Conservation (phyloP, 2,888 invertebrate genomes). For the Sesia apiformis region DNA sequence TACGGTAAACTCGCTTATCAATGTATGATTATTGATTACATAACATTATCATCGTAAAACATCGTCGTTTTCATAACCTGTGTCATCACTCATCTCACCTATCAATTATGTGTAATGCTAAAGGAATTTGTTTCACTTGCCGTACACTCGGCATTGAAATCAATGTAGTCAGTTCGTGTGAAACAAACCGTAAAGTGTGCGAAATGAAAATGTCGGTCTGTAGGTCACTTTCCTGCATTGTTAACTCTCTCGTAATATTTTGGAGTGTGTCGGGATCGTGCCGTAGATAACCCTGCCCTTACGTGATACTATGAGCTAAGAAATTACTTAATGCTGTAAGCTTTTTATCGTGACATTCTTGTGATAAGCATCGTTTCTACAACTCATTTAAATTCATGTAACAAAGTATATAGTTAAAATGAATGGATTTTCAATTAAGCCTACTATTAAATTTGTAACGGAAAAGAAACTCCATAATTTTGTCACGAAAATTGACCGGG, state of each 20-base stretch:
- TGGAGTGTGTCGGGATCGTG: conserved; percentile 21
- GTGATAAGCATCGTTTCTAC: neutral
- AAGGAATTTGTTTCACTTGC: conserved; percentile 44
- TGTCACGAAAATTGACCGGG: neutral
- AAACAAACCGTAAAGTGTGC: conserved; percentile 47
- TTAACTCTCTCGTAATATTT: neutral
- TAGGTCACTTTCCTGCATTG: conserved; percentile 9
- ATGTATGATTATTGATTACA: too few relatives aligned
- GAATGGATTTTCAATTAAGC: neutral
- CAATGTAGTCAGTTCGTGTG: conserved; percentile 33
- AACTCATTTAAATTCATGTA: neutral
- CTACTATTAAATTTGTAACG: neutral
- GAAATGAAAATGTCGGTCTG: conserved; percentile 41
- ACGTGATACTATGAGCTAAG: conserved; percentile 20
- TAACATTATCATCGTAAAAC: conserved; percentile 19
- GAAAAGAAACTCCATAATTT: neutral
- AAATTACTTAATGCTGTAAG: conserved; percentile 10
- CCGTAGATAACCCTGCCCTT: conserved; percentile 19
- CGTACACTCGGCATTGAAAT: conserved; percentile 47
- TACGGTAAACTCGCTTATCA: too few relatives aligned
- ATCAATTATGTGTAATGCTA: conserved; percentile 42
- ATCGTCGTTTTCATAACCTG: conserved; percentile 45
- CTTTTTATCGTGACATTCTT: neutral
- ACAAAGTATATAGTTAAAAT: neutral
- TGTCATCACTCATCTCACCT: conserved; percentile 42